Evolutionary conservation across 2,888 invertebrate species (phyloP), one percentile per base, ranked within the genome.

Genomic region (Tinea trinotella): DNA sequence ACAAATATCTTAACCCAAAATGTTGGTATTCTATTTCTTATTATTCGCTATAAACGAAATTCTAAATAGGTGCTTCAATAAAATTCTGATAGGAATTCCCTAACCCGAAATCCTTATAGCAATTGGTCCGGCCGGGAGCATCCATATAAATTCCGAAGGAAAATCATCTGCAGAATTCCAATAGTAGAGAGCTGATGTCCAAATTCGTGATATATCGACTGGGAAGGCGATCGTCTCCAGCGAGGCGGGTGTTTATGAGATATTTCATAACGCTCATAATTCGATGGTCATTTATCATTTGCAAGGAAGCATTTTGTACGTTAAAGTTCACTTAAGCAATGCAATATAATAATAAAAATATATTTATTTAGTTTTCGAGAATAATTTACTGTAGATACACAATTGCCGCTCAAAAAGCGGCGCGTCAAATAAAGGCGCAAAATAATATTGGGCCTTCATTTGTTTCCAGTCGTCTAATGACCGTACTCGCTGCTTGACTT

Each of bases 191-290:
- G 72, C 70, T 74, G 73, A 74, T 76, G 81, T 80, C 80, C 75
- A 73, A 74, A 78, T 70, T 67, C 63, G 68, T 83, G 82, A 84
- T 82, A 80, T 82, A 84, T 84, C 72, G 82, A 64, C 60, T 22
- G 30, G 15, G 20, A 65, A 66, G 65, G 60, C 66, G 67, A 65
- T 67, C 70, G 71, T 63, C 63, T 64, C 61, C 60, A 59, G 64
- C 56, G 61, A 59, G 36, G 57, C 69, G 71, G 66, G 75, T 83
- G 79, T 82, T 80, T 81, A 80, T 81, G 73, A 80, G 72, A 81
- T 81, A 80, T 83, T 79, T 78, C 79, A 82, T 81, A 80, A 73
- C 72, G 61, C 62, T 68, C 68, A 71, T 70, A 67, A 70, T 69
- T 65, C 61, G 57, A 64, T 62, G 60, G 62, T 71, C 74, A 73